Conservation (phyloP, 2,113 vertebrate genomes). For the Rutilus rutilus region DNA sequence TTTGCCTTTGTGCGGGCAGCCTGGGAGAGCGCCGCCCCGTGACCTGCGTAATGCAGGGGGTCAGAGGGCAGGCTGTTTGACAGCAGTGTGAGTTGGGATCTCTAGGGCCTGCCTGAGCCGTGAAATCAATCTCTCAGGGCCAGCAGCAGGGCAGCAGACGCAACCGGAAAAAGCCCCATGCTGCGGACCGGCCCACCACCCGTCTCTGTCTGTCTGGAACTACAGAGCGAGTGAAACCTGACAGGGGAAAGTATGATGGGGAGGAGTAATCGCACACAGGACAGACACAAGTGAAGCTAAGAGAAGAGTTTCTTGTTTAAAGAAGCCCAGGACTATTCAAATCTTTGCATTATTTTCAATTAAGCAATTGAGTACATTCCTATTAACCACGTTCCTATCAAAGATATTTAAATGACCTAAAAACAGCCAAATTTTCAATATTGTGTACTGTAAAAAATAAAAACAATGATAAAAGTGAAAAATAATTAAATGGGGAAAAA, state of each 20-base stretch:
- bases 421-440: no score
- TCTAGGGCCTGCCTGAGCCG: slow-evolving; percentile 67
- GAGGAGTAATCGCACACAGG: not conserved
- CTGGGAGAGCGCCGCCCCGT: slow-evolving; percentile 52
- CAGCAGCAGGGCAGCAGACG: slow-evolving; percentile 53
- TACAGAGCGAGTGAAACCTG: slow-evolving; percentile 19
- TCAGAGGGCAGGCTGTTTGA: slow-evolving; percentile 65
- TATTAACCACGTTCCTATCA: no score
- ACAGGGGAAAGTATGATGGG: not conserved
- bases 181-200: not conserved
- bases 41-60: slow-evolving; percentile 70
- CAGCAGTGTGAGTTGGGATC: slow-evolving; percentile 68
- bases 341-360: not conserved
- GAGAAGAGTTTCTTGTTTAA: not conserved
- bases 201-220: slow-evolving; percentile 57
- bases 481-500: no score
- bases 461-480: no score
- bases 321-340: not conserved
- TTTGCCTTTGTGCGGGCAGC: slow-evolving; percentile 50
- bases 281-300: not conserved
- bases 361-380: no score
- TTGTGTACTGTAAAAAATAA: no score
- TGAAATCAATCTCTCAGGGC: slow-evolving; percentile 73
- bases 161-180: slow-evolving; percentile 52
- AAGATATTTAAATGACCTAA: no score